Base-by-base conservation (phyloP, 2,888 invertebrate genomes). In the Eurytoma adleriae region DNA sequence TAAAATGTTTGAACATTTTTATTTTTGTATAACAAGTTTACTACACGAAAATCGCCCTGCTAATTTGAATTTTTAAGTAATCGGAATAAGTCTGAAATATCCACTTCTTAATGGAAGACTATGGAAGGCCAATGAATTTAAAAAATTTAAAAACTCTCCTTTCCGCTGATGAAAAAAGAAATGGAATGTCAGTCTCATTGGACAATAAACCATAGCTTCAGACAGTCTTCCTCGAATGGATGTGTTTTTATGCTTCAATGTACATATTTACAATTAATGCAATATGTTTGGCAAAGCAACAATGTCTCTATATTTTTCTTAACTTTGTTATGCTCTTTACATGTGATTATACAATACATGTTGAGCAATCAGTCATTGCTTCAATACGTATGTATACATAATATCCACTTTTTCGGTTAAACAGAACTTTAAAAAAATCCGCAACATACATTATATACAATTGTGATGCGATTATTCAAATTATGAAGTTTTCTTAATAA, bases 401-500 rank as follows among this genome's bases (percentile, higher is more conserved):
- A 76, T 73, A 81, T 67, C 62, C 66, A 71, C 40, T 40, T 40
- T 67, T 70, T 54, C 24, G 68, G 13, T 71, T 67, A 52, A 61
- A 73, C 57, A 62, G 57, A 71, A 67, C 70, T 40, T 40, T 30
- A 71, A 71, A 13, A 67, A 18, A 62, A 74, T 73, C 77, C 66
- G 69, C 52, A 75, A 14, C 72, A 68, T 79, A 67, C 20, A 10
- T 52, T 86, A 87, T 86, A 82, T 88, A 88, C 86, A 88, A 86
- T 84, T 87, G 83, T 85, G 83, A 86, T 86, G 84, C 85, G 82
- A 85, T 86, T 87, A 87, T 87, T 87, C 85, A 87, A 86, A 88
- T 88, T 88, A 88, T 86, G 81, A 86, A 82, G 84, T 85, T 83
- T 83, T 79, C 77, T 74, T 86, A 83, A 84, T 66, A 84, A 83